These are phyloP conservation scores for Heterodera carotae DNA, from an alignment of 1,140 invertebrate genomes.

Conservation along the genomic window DNA sequence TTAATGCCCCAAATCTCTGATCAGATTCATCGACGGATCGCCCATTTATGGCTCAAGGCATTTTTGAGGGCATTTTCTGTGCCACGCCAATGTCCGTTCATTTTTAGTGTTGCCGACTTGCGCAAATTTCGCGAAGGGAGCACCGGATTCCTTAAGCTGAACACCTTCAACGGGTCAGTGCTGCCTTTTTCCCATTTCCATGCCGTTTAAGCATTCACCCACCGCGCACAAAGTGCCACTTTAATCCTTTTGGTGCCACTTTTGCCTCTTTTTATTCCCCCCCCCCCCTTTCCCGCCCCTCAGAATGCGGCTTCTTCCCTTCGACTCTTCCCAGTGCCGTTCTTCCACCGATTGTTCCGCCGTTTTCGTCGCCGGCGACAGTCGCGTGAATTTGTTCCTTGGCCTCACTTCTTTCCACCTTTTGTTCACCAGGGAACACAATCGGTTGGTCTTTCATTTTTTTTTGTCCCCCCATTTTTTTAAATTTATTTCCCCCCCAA, in stretches of 20 bases:
- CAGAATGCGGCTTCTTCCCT: conserved; percentile 56
- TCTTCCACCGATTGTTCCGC: conserved; percentile 47
- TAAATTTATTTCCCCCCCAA: conserved; percentile 19
- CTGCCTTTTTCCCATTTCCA: no score
- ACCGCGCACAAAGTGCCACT: no score
- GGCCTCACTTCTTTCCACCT: conserved; percentile 62
- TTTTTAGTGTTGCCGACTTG: conserved; percentile 49
- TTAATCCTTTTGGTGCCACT: no score
- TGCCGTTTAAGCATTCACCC: no score
- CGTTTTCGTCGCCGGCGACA: conserved; percentile 62
- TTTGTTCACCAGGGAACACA: conserved; percentile 63
- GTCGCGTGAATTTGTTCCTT: conserved; percentile 62
- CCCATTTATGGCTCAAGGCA: conserved; percentile 61
- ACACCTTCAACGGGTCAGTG: conserved; percentile 58
- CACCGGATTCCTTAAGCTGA: conserved; percentile 58
- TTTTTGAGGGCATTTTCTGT: neutral
- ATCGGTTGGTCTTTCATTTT: conserved; percentile 39
- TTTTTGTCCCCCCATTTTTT: neutral
- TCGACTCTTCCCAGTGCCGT: conserved; percentile 58
- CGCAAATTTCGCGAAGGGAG: conserved; percentile 60
- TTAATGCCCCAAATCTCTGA: neutral
- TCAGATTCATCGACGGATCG: conserved; percentile 48
- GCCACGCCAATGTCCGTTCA: neutral
- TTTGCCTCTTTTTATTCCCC: neutral
- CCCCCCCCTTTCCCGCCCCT: neutral